These are phyloP conservation scores for Taeniopygia guttata DNA, from an alignment of 2,797 vertebrate species.

Conservation along the genomic window DNA sequence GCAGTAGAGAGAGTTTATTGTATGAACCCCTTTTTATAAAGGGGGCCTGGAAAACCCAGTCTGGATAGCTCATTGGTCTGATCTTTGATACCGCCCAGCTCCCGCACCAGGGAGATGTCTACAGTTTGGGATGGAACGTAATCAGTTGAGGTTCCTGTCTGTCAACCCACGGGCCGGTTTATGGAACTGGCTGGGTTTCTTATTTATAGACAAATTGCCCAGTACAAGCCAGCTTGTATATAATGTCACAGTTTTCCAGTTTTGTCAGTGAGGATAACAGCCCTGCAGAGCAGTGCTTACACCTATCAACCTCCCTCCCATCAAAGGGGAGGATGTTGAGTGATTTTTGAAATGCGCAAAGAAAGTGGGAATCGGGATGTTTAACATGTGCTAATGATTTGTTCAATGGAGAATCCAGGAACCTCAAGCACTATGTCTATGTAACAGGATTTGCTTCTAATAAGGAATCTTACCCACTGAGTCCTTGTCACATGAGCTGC, in stretches of 20 bases:
- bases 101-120: neutral
- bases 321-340: neutral
- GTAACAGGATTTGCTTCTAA: neutral
- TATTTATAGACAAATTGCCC: neutral
- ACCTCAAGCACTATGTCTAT: neutral
- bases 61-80: neutral
- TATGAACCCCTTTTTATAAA: neutral
- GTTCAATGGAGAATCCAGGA: neutral
- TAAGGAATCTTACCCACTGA: neutral
- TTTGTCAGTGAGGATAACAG: neutral
- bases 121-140: neutral
- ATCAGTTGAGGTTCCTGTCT: neutral
- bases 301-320: neutral
- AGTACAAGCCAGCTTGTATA: neutral
- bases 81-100: neutral
- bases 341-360: neutral
- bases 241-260: neutral
- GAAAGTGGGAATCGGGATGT: neutral
- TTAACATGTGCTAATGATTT: neutral
- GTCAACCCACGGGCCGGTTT: neutral
- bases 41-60: neutral
- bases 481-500: neutral
- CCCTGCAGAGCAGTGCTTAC: neutral
- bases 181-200: neutral
- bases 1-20: neutral